phyloP scores from a whole-genome alignment of 1,140 invertebrate genomes.

The Papilio machaon region DNA sequence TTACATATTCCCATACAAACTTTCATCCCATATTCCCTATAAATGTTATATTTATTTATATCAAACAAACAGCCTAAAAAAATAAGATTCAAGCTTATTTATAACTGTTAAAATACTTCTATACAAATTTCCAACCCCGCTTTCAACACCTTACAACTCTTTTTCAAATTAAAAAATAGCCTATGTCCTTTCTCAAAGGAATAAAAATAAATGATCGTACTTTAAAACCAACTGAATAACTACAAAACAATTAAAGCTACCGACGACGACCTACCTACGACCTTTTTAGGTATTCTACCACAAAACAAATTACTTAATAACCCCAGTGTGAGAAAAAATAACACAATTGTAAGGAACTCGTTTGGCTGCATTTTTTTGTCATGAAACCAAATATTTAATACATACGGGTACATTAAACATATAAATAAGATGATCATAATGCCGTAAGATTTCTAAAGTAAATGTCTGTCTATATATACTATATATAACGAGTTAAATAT shows the following conservation, averaged over 20 bases:
- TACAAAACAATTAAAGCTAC: neutral
- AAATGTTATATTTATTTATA: no score
- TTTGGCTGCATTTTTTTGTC: neutral
- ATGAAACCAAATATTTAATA: neutral
- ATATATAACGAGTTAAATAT: no score
- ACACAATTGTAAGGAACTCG: slow-evolving; percentile 1
- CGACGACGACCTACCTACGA: neutral
- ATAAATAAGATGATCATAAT: neutral
- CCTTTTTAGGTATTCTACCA: neutral
- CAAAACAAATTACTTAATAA: neutral
- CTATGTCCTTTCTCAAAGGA: neutral
- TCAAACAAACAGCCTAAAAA: no score
- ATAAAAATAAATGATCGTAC: neutral
- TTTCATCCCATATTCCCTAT: no score
- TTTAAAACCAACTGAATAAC: neutral
- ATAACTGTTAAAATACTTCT: no score
- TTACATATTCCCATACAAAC: no score
- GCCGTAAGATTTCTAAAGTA: neutral
- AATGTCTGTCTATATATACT: neutral
- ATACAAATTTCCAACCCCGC: no score
- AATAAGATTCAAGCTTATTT: no score
- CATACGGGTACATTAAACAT: neutral
- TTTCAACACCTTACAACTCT: no score
- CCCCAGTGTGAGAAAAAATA: neutral
- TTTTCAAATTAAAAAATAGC: no score